Conservation (phyloP, 2,797 vertebrate genomes). For the Apogon hyalosoma region DNA sequence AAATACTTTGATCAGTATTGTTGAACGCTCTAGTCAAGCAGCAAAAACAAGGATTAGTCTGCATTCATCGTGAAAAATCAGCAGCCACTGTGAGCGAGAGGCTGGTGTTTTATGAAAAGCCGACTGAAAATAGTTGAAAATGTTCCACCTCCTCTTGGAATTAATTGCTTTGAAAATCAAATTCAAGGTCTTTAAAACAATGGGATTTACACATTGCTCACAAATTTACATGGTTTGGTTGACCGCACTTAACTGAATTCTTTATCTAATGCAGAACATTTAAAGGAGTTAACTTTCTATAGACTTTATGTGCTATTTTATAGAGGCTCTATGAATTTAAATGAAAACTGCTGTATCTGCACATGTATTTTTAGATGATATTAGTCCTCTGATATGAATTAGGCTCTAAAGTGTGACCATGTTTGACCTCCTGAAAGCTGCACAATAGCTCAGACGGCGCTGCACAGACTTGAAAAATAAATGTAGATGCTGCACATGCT, state of each 20-base stretch:
- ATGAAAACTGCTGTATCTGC: constrained; percentile 11
- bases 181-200: not conserved
- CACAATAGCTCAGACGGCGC: constrained; percentile 37
- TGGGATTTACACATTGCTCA: constrained; percentile 1
- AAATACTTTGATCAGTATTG: constrained; percentile 40
- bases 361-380: constrained; percentile 42
- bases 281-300: not conserved
- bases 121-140: constrained; percentile 27
- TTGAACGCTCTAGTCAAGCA: constrained; percentile 41
- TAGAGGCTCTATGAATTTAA: constrained; percentile 9
- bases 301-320: constrained; percentile 3
- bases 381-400: constrained; percentile 39
- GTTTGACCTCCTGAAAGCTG: constrained; percentile 54
- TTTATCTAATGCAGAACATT: not conserved
- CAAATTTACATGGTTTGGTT: not conserved
- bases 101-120: constrained; percentile 34
- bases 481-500: constrained; percentile 67
- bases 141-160: not conserved
- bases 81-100: constrained; percentile 5
- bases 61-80: constrained; percentile 44
- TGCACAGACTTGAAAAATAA: constrained; percentile 48
- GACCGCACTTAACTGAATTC: too few relatives aligned
- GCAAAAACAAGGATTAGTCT: constrained; percentile 34
- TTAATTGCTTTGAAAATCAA: constrained; percentile 11
- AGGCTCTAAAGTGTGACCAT: constrained; percentile 44